A percentile compares a stretch with the other conserved stretches of the same genome.
phyloP scores from a whole-genome alignment of 2,797 vertebrate genomes.

The Schizopygopsis pylzovi region DNA sequence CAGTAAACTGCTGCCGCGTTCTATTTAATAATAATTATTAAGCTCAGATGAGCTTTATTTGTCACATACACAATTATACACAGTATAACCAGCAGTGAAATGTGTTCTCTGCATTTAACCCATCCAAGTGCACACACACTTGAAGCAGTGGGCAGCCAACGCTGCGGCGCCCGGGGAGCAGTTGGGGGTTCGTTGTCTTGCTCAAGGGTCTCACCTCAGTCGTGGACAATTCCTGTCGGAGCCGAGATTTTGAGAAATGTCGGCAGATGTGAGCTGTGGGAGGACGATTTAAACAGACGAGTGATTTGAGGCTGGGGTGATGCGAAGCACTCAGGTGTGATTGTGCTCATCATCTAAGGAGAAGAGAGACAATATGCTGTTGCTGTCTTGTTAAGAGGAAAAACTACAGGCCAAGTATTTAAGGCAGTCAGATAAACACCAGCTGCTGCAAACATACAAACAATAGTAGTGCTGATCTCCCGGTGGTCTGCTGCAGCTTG shows the following conservation, averaged over 20 bases:
- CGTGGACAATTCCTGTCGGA: too few relatives aligned
- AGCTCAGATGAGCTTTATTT: too few relatives aligned
- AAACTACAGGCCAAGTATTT: constrained; percentile 25
- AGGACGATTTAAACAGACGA: constrained; percentile 21
- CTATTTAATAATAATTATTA: too few relatives aligned
- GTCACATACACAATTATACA: too few relatives aligned
- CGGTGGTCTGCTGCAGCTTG: constrained; percentile 27
- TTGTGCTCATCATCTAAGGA: constrained; percentile 23
- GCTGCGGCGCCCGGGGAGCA: too few relatives aligned
- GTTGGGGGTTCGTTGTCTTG: too few relatives aligned
- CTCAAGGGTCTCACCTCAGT: too few relatives aligned
- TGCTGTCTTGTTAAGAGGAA: constrained; percentile 15
- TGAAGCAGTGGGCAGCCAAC: too few relatives aligned
- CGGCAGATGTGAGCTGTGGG: constrained; percentile 20
- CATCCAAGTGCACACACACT: too few relatives aligned
- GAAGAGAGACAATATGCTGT: constrained; percentile 6
- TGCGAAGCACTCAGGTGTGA: constrained; percentile 35
- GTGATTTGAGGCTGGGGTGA: constrained; percentile 31
- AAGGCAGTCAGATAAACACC: constrained; percentile 41
- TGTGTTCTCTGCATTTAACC: too few relatives aligned
- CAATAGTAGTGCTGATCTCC: constrained; percentile 37
- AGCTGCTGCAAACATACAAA: constrained; percentile 41
- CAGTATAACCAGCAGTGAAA: too few relatives aligned
- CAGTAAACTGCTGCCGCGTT: too few relatives aligned
- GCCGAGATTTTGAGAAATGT: constrained; percentile 1